phyloP scores from a whole-genome alignment of 2,113 vertebrate species.

The Rhinolophus ferrumequinum region DNA sequence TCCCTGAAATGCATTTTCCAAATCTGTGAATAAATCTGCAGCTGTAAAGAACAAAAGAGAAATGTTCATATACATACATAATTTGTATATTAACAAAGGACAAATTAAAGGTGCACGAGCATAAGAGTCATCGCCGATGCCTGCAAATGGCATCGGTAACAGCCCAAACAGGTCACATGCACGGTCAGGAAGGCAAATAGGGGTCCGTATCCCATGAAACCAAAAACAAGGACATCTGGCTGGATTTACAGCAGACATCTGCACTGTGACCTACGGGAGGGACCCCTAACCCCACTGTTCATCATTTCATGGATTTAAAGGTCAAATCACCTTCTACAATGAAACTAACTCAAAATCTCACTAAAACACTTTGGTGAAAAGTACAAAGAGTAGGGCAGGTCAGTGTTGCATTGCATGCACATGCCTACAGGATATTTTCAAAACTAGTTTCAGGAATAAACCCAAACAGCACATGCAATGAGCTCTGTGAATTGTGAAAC shows the following conservation, averaged over 20 bases:
- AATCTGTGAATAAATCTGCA: constrained; percentile 94
- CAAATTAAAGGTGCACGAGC: neutral
- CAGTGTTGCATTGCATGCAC: neutral
- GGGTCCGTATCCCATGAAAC: neutral
- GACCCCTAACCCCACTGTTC: neutral
- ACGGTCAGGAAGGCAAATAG: neutral
- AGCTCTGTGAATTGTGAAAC: neutral
- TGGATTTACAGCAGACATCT: neutral
- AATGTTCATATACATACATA: neutral
- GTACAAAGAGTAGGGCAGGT: neutral
- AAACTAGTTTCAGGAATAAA: neutral
- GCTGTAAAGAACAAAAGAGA: constrained; percentile 83
- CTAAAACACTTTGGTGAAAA: neutral
- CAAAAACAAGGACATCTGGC: accelerated
- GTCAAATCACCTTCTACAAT: neutral
- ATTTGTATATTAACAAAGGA: neutral
- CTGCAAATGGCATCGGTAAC: accelerated
- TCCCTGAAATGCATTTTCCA: constrained; percentile 96
- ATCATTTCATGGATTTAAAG: neutral
- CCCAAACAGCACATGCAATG: accelerated
- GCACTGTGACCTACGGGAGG: accelerated
- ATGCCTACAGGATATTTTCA: too few species aligned
- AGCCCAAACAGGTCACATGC: neutral
- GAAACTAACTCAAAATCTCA: neutral
- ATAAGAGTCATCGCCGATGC: neutral